A percentile compares a stretch with the other conserved stretches of the same genome.
phyloP scores from a whole-genome alignment of 2,797 vertebrate genomes.

The Eutrigla gurnardus region DNA sequence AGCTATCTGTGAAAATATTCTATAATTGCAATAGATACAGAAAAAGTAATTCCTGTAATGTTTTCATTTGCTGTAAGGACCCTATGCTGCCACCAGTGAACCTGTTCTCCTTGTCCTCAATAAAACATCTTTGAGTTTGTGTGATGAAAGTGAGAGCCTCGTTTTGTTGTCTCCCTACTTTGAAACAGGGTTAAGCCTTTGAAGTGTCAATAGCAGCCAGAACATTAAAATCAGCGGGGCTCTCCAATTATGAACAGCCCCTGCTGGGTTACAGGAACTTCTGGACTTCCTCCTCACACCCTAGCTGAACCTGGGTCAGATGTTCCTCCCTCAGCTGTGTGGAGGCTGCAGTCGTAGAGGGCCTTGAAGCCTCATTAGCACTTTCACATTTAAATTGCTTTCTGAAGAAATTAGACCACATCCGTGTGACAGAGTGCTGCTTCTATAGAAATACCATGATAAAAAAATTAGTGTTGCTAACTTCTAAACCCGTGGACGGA shows the following conservation, averaged over 20 bases:
- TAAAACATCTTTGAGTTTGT: background rate
- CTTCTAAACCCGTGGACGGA: background rate
- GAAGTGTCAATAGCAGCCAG: conserved; percentile 41
- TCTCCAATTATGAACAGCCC: conserved; percentile 58
- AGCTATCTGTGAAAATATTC: background rate
- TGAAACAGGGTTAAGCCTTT: conserved; percentile 35
- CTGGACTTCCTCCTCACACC: conserved; percentile 12
- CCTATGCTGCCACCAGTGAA: background rate
- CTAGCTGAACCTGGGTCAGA: conserved; percentile 14
- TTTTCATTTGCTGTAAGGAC: too few relatives aligned
- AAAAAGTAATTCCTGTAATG: background rate
- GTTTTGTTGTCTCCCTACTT: conserved; percentile 5
- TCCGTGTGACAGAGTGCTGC: background rate
- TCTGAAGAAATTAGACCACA: background rate
- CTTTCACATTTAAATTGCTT: background rate
- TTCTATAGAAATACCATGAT: background rate
- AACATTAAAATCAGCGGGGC: conserved; percentile 52
- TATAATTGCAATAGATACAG: background rate
- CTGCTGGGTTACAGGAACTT: conserved; percentile 52
- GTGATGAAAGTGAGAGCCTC: conserved; percentile 1
- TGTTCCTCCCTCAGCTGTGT: conserved; percentile 8
- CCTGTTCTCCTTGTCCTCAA: background rate
- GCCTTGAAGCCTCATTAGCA: background rate
- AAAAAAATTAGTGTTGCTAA: background rate
- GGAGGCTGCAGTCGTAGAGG: background rate